phyloP scores from a whole-genome alignment of 2,888 invertebrate genomes.

The Epinotia demarniana region DNA sequence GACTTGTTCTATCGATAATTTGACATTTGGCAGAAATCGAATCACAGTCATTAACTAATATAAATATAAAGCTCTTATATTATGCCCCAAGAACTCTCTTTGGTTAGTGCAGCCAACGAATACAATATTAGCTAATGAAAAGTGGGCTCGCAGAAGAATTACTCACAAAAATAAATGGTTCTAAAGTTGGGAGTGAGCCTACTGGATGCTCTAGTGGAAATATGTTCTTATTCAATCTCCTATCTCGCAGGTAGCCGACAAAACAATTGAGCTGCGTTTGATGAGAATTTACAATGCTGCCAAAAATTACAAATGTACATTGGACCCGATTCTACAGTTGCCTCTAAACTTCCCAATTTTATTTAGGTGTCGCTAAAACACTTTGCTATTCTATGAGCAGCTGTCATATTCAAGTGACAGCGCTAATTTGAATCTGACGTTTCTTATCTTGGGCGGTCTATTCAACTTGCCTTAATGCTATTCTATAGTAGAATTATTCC shows the following conservation, averaged over 20 bases:
- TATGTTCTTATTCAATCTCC: background rate
- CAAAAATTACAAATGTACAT: too few relatives aligned
- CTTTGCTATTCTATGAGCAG: too few relatives aligned
- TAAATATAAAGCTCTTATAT: conserved; percentile 14
- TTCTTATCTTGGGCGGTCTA: too few relatives aligned
- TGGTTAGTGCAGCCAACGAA: conserved; percentile 30
- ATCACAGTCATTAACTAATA: conserved; percentile 39
- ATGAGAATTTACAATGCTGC: background rate
- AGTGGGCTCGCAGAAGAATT: background rate
- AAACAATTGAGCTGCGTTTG: conserved; percentile 13
- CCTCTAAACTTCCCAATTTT: too few relatives aligned
- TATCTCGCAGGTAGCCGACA: background rate
- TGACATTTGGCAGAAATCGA: conserved; percentile 43
- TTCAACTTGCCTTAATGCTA: too few relatives aligned
- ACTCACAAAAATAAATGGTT: background rate
- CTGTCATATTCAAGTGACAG: too few relatives aligned
- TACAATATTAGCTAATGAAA: background rate
- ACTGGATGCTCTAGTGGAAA: background rate
- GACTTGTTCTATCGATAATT: conserved; percentile 32
- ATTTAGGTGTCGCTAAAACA: too few relatives aligned
- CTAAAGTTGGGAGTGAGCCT: background rate
- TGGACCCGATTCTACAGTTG: too few relatives aligned
- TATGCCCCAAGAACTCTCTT: conserved; percentile 23
- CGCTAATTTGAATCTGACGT: too few relatives aligned
- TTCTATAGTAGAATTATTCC: too few relatives aligned